Evolutionary conservation across 1,140 invertebrate genomes (phyloP).

Genomic region (Cotesia vestalis): DNA sequence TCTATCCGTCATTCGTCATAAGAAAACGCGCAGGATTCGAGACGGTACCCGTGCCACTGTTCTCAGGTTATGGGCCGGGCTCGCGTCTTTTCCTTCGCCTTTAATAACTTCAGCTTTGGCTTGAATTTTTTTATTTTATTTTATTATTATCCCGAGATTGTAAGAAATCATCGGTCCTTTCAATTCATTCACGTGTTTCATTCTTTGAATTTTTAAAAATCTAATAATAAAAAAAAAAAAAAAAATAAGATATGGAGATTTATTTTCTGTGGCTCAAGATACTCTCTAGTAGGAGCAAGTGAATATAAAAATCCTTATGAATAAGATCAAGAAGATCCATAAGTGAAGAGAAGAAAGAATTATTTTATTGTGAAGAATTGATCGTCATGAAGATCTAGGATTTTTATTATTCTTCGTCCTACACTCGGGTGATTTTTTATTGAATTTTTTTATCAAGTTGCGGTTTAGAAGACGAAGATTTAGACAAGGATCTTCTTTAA

Average conservation of each 20-base stretch:
- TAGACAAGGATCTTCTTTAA: background rate
- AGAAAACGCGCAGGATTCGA: constrained; percentile 48
- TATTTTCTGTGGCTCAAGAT: constrained; percentile 40
- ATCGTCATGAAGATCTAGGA: constrained; percentile 46
- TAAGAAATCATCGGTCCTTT: constrained; percentile 48
- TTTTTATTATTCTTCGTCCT: background rate
- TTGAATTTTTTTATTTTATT: constrained; percentile 27
- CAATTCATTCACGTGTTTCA: constrained; percentile 22
- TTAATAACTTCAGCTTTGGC: constrained; percentile 7
- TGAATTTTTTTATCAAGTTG: too few relatives aligned
- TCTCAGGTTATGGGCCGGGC: constrained; percentile 19
- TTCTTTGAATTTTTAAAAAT: constrained; percentile 41
- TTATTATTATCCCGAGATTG: constrained; percentile 20
- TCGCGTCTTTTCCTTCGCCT: constrained; percentile 5
- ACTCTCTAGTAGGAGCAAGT: background rate
- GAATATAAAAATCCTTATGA: background rate
- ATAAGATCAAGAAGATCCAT: constrained; percentile 17
- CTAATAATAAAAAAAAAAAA: constrained; percentile 40
- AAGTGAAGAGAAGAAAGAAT: constrained; percentile 1
- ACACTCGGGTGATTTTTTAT: background rate
- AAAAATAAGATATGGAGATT: constrained; percentile 54
- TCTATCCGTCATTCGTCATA: constrained; percentile 4
- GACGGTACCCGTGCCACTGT: constrained; percentile 47
- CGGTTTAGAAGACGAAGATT: too few relatives aligned
- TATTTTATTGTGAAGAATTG: constrained; percentile 36